Evolutionary conservation across 2,113 vertebrate species (phyloP).

Genomic region (Steatornis caripensis): DNA sequence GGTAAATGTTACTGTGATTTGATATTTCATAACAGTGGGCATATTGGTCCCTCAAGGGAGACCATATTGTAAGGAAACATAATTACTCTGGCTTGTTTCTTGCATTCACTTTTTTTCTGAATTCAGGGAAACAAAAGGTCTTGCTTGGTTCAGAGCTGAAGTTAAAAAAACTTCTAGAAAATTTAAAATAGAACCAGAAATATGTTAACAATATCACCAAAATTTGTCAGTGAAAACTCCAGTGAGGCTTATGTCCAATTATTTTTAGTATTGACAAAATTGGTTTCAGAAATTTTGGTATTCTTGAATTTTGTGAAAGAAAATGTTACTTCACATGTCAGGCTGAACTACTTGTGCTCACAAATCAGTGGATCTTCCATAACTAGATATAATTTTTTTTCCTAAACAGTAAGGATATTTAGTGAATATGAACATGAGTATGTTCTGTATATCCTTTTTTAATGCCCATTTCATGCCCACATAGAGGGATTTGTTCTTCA

Average conservation of each 20-base stretch:
- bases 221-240: not conserved
- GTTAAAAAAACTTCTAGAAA: not conserved
- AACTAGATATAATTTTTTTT: not conserved
- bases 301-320: not conserved
- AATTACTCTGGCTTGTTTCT: not conserved
- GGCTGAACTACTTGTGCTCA: not conserved
- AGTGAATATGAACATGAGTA: not conserved
- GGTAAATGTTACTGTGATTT: constrained; percentile 31
- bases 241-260: not conserved
- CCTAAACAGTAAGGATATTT: not conserved
- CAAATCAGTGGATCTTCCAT: not conserved
- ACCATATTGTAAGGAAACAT: not conserved
- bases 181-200: not conserved
- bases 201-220: not conserved
- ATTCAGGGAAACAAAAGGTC: not conserved
- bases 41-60: not conserved
- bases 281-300: not conserved
- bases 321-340: not conserved
- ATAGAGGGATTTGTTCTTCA: not conserved
- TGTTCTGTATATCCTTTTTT: not conserved
- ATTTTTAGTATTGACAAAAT: not conserved
- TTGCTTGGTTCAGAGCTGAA: not conserved
- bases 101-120: not conserved
- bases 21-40: constrained; percentile 6
- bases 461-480: not conserved